These are phyloP conservation scores for Dasypogon diadema DNA, from an alignment of 2,888 invertebrate genomes.

Conservation along the genomic window DNA sequence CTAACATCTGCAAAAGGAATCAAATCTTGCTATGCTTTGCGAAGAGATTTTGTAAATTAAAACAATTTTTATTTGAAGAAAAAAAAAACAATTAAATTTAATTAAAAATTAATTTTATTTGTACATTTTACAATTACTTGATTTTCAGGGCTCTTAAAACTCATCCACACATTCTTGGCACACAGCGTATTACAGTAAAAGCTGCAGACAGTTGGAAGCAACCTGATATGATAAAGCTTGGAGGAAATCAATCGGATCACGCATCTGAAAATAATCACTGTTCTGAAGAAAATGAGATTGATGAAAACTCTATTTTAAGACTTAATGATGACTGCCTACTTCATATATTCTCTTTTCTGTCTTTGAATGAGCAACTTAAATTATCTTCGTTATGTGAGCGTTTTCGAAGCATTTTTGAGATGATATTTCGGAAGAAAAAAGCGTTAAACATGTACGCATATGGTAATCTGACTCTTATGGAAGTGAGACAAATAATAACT, in stretches of 20 bases:
- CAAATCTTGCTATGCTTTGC: too few species aligned
- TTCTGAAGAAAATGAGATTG: background rate
- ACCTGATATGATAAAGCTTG: slow-evolving; percentile 1
- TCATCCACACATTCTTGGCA: background rate
- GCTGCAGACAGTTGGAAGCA: slow-evolving; percentile 55
- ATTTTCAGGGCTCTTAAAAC: slow-evolving; percentile 41
- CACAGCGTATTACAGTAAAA: slow-evolving; percentile 15
- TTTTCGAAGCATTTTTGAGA: slow-evolving; percentile 49
- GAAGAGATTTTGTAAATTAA: too few species aligned
- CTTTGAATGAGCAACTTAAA: slow-evolving; percentile 47
- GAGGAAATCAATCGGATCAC: background rate
- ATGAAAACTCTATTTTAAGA: slow-evolving; percentile 27
- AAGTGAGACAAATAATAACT: slow-evolving; percentile 40
- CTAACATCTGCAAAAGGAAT: too few species aligned
- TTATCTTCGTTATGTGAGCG: slow-evolving; percentile 47
- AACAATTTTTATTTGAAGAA: too few species aligned
- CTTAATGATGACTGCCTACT: slow-evolving; percentile 55
- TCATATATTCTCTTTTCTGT: slow-evolving; percentile 54
- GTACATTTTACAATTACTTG: background rate
- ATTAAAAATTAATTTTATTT: background rate
- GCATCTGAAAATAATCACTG: background rate
- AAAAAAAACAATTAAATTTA: background rate
- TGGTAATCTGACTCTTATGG: slow-evolving; percentile 51
- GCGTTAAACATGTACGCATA: slow-evolving; percentile 33
- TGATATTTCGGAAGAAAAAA: slow-evolving; percentile 49